phyloP scores from a whole-genome alignment of 2,888 invertebrate species.

The Apodemia duryi region DNA sequence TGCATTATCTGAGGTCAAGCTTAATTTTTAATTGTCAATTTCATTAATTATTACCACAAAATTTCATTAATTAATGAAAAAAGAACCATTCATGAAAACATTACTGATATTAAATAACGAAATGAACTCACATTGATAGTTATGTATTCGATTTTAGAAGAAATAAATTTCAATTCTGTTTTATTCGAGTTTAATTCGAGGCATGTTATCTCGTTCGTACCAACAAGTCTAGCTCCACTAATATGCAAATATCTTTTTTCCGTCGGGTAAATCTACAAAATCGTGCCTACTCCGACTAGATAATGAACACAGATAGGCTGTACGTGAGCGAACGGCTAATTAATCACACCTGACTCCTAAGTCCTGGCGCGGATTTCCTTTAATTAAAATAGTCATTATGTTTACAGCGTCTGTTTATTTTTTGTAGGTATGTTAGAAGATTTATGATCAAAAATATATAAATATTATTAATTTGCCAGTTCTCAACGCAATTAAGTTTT shows the following conservation, averaged over 20 bases:
- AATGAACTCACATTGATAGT: no score
- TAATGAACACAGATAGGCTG: conserved; percentile 58
- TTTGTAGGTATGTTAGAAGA: conserved; percentile 23
- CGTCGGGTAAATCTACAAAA: conserved; percentile 50
- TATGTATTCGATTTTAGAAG: neutral
- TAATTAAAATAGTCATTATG: conserved; percentile 55
- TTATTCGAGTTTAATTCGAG: conserved; percentile 4
- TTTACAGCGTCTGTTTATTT: conserved; percentile 25
- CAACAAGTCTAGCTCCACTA: conserved; percentile 32
- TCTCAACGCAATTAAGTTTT: no score
- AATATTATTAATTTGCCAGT: neutral
- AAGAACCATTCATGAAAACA: no score
- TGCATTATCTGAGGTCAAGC: no score
- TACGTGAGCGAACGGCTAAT: conserved; percentile 56
- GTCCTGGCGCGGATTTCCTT: conserved; percentile 44
- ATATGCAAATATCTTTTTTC: conserved; percentile 49
- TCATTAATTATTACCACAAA: no score
- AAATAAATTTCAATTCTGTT: conserved; percentile 3
- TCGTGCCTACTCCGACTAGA: conserved; percentile 60
- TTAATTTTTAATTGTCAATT: no score
- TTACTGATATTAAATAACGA: no score
- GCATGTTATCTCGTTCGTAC: conserved; percentile 26
- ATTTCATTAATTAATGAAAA: no score
- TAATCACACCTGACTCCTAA: conserved; percentile 52
- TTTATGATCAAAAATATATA: conserved; percentile 17